Evolutionary conservation across 2,113 vertebrate genomes (phyloP).

Genomic region (Festucalex cinctus): DNA sequence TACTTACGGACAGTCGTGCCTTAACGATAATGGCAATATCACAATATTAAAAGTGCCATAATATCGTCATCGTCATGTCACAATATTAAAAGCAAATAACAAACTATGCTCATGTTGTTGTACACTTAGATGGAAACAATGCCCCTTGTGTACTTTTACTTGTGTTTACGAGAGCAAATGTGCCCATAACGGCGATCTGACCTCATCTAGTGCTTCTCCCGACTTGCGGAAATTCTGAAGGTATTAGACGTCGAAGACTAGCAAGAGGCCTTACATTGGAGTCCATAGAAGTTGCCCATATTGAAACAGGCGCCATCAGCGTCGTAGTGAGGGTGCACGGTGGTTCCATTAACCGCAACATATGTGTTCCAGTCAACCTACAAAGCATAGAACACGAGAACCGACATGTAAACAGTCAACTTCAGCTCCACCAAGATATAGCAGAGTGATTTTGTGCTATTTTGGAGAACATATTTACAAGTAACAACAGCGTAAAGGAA

Average conservation of each 20-base stretch:
- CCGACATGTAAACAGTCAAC: no score
- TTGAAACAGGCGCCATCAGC: slow-evolving; percentile 88
- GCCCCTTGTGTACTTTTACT: no score
- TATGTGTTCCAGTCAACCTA: slow-evolving; percentile 94
- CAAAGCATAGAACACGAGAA: slow-evolving; percentile 4
- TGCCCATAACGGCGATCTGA: slow-evolving; percentile 38
- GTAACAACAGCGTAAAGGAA: not conserved
- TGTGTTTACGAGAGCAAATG: no score
- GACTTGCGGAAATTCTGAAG: slow-evolving; percentile 84
- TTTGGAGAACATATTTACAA: no score
- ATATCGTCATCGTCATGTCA: no score
- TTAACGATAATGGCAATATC: no score
- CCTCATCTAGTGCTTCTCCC: slow-evolving; percentile 82
- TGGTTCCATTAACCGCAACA: slow-evolving; percentile 89
- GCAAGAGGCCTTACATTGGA: no score
- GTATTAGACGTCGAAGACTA: slow-evolving; percentile 78
- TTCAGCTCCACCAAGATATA: no score
- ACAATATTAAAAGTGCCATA: no score
- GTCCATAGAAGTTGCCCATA: slow-evolving; percentile 90
- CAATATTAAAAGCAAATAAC: no score
- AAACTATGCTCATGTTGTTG: slow-evolving; percentile 53
- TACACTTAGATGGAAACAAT: slow-evolving; percentile 69
- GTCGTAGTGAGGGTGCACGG: slow-evolving; percentile 92
- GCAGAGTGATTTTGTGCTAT: no score
- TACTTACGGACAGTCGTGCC: no score